These are phyloP conservation scores for Polylopha cassiicola DNA, from an alignment of 2,888 invertebrate species.

Conservation along the genomic window DNA sequence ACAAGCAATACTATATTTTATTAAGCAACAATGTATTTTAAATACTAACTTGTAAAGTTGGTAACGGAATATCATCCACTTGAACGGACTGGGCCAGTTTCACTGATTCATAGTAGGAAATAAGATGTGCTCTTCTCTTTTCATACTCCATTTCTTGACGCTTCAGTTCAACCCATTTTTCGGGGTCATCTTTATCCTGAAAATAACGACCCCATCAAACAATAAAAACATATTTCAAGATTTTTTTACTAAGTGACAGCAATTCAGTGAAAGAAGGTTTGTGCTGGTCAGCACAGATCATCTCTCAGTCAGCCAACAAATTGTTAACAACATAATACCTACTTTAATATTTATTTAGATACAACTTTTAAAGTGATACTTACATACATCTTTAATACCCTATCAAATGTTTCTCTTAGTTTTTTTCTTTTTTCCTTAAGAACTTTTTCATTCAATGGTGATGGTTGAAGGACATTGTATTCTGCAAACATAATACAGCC, in stretches of 20 bases:
- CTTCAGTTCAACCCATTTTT: conserved; percentile 94
- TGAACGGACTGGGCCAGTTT: conserved; percentile 96
- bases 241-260: background rate
- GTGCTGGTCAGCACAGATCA: no score
- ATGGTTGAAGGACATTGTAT: conserved; percentile 95
- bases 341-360: background rate
- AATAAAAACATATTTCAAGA: background rate
- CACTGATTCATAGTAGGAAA: conserved; percentile 96
- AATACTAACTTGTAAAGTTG: conserved; percentile 73
- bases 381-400: conserved; percentile 97
- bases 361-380: conserved; percentile 64
- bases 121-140: conserved; percentile 88
- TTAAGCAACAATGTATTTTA: background rate
- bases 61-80: conserved; percentile 96
- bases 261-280: background rate
- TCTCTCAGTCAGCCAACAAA: no score
- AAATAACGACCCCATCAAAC: conserved; percentile 22
- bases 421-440: conserved; percentile 97
- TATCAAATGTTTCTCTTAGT: conserved; percentile 94
- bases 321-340: no score
- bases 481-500: no score
- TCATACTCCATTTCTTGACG: conserved; percentile 95
- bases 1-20: background rate
- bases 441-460: conserved; percentile 97
- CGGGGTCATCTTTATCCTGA: conserved; percentile 96